Percentiles rank a stretch among this genome's conserved stretches.
Conservation (phyloP, 2,888 invertebrate genomes). For the Netelia virgata region DNA sequence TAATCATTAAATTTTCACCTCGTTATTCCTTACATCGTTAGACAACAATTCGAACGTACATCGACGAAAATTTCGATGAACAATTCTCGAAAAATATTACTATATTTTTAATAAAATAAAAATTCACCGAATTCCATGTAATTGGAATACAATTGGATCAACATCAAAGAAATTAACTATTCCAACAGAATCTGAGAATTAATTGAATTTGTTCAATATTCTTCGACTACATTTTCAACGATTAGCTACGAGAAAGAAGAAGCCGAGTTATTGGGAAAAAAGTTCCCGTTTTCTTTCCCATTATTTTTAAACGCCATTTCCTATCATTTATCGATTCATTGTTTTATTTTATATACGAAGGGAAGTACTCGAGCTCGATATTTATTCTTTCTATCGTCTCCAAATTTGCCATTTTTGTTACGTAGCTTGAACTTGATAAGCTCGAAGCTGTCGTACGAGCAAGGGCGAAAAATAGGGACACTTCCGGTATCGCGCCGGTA, state of each 20-base stretch:
- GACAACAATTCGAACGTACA: not conserved
- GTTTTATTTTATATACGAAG: slow-evolving; percentile 24
- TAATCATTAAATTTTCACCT: no score
- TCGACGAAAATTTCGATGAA: not conserved
- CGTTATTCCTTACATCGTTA: not conserved
- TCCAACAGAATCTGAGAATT: not conserved
- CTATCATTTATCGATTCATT: not conserved
- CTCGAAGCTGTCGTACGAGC: not conserved
- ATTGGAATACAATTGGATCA: not conserved
- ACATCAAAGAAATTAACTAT: not conserved
- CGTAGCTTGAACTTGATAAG: slow-evolving; percentile 1
- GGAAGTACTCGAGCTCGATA: slow-evolving; percentile 3
- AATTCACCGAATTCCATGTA: not conserved
- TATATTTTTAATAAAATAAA: not conserved
- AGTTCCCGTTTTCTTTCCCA: not conserved
- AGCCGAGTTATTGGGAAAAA: not conserved
- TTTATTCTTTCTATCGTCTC: slow-evolving; percentile 9
- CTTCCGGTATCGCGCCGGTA: slow-evolving; percentile 45
- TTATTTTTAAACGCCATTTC: not conserved
- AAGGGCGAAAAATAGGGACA: slow-evolving; percentile 34
- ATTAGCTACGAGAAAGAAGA: not conserved
- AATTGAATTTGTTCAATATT: no score
- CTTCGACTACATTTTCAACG: not conserved
- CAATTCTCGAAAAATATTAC: not conserved
- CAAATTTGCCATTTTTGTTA: slow-evolving; percentile 4